A percentile compares a stretch with the other conserved stretches of the same genome.
phyloP scores from a whole-genome alignment of 2,888 invertebrate genomes.

The Aphrophora alni region DNA sequence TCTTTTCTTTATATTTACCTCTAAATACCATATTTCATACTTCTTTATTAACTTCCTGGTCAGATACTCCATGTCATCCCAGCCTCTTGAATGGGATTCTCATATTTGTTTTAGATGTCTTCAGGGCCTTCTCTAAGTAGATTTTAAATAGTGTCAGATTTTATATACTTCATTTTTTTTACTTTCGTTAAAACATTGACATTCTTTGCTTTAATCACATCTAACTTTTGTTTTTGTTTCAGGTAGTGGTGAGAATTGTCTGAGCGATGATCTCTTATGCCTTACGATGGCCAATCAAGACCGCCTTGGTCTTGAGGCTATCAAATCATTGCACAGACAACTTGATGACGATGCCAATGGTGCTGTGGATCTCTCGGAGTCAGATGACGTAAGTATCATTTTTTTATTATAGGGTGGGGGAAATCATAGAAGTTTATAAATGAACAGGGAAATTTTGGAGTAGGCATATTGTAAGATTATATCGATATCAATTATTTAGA shows the following conservation, averaged over 20 bases:
- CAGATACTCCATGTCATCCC: too few relatives aligned
- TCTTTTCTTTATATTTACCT: too few relatives aligned
- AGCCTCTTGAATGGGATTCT: too few relatives aligned
- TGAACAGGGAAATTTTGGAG: too few relatives aligned
- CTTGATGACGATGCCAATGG: constrained; percentile 98
- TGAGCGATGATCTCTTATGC: constrained; percentile 78
- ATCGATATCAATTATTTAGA: too few relatives aligned
- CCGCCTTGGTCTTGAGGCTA: constrained; percentile 89
- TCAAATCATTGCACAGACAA: constrained; percentile 88
- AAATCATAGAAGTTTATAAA: too few relatives aligned
- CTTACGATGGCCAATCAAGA: constrained; percentile 75
- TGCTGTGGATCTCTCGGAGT: constrained; percentile 95
- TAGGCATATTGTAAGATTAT: too few relatives aligned
- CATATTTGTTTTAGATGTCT: too few relatives aligned
- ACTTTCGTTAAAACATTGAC: background rate
- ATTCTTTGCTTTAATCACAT: background rate
- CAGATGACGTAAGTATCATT: constrained; percentile 83
- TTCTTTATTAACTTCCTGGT: too few relatives aligned
- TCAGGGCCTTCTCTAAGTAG: too few relatives aligned
- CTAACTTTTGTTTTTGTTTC: background rate
- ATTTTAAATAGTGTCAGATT: background rate
- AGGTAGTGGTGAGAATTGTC: constrained; percentile 57
- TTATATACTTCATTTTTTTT: background rate
- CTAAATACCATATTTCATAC: too few relatives aligned
- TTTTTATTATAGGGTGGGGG: too few relatives aligned